Evolutionary conservation across 2,888 invertebrate species (phyloP), one percentile per base, ranked within the genome.

Genomic region (Acrobasis consociella): DNA sequence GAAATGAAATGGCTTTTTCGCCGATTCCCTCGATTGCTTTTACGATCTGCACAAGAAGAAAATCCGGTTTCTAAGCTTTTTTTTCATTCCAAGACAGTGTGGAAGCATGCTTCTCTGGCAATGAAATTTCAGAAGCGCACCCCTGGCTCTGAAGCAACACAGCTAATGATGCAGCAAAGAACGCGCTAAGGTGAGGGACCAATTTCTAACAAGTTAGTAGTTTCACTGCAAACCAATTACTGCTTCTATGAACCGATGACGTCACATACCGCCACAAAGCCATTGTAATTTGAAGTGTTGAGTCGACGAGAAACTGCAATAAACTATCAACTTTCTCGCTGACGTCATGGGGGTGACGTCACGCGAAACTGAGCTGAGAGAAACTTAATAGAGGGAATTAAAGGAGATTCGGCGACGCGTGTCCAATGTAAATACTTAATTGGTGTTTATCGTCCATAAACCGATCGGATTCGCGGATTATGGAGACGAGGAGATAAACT

Each of bases 351-450:
- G 13, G 46, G 46, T 46, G 46, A 46, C 46, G 46, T 46, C 46
- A 46, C 46, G 46, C 46, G 46, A 13, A 11, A 31, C 31, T 31
- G 31, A 31, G 31, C 11, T 7, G 46, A 52, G 52, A 31, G 52
- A 52, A 52, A 52, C n/a, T 52, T 52, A 31, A 52, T 52, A 52
- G 52, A 22, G 31, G 22, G 52, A 52, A 52, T 52, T 52, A 52
- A 52, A 50, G 46, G 17, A 22, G 31, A 52, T 60, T 60, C 60
- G 42, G 42, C 52, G 42, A 60, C 52, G 22, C 60, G 52, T 60
- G 52, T 52, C 60, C 51, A 60, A 60, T 60, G 53, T 55, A 42
- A 53, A 31, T 52, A 52, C 62, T 63, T 59, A 63, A 60, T 60
- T 7, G 60, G n/a, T 51, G 60, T 56, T 50, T 58, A 55, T 58